Conservation (phyloP, 2,113 vertebrate species). For the Oostethus manadensis region DNA sequence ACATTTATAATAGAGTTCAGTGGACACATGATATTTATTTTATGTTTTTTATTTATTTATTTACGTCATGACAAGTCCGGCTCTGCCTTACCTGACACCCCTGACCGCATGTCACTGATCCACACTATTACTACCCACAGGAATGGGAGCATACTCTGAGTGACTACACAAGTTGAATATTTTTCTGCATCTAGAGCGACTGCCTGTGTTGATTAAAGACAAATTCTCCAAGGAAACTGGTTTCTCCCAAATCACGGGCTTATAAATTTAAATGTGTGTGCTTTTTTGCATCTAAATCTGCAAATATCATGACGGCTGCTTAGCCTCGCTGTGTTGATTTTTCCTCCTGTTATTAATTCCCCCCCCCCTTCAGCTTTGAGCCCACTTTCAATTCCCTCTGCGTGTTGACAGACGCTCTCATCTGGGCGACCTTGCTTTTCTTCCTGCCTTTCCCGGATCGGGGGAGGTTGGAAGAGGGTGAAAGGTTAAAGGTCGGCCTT, state of each 20-base stretch:
- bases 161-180: too few species aligned
- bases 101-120: too few species aligned
- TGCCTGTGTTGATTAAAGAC: slow-evolving; percentile 5
- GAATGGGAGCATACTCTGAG: too few species aligned
- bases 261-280: slow-evolving; percentile 35
- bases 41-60: too few species aligned
- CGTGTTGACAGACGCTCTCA: slow-evolving; percentile 64
- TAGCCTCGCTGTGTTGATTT: slow-evolving; percentile 9
- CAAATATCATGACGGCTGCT: slow-evolving; percentile 30
- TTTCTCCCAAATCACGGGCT: too few species aligned
- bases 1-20: too few species aligned
- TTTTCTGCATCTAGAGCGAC: too few species aligned
- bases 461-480: slow-evolving; percentile 25
- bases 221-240: slow-evolving; percentile 16
- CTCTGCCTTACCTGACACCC: too few species aligned
- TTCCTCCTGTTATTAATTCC: background rate
- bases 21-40: too few species aligned
- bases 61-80: too few species aligned
- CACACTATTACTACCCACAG: too few species aligned
- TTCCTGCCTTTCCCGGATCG: slow-evolving; percentile 61
- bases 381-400: slow-evolving; percentile 52
- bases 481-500: slow-evolving; percentile 59
- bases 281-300: slow-evolving; percentile 10
- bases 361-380: slow-evolving; percentile 21
- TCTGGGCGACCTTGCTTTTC: slow-evolving; percentile 56